These are phyloP conservation scores for Scolopax mira DNA, from an alignment of 2,113 vertebrate species.

Conservation along the genomic window DNA sequence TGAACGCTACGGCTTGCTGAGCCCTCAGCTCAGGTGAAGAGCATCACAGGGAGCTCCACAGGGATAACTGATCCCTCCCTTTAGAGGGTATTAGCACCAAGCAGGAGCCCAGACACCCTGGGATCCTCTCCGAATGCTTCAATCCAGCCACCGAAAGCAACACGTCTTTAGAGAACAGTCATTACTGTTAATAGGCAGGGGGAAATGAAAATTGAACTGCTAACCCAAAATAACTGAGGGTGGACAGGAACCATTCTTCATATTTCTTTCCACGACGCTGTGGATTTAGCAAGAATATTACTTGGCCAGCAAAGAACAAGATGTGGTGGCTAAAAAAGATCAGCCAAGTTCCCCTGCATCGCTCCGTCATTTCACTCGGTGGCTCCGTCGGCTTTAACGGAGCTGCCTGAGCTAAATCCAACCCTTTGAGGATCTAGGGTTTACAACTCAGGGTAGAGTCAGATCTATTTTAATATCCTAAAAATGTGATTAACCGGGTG, in stretches of 20 bases:
- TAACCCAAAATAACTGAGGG: background rate
- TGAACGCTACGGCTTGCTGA: background rate
- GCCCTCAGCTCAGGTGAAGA: background rate
- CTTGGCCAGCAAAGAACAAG: background rate
- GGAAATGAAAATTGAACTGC: background rate
- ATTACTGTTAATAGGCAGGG: background rate
- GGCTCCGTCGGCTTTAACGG: rapidly evolving
- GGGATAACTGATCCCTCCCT: background rate
- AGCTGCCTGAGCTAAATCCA: background rate
- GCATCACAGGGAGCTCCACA: background rate
- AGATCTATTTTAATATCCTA: background rate
- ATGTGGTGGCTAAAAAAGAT: background rate
- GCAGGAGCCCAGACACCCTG: background rate
- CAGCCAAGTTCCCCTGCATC: background rate
- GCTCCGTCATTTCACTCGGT: rapidly evolving
- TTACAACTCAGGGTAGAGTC: background rate
- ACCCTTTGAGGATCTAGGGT: background rate
- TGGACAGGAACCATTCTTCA: background rate
- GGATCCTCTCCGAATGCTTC: background rate
- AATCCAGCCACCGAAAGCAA: background rate
- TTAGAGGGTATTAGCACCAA: background rate
- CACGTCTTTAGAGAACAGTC: background rate
- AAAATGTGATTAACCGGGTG: constrained; percentile 3
- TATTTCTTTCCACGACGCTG: background rate
- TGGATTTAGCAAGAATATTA: background rate